Base-by-base conservation (phyloP, 2,888 invertebrate genomes). In the Tetropium fuscum region DNA sequence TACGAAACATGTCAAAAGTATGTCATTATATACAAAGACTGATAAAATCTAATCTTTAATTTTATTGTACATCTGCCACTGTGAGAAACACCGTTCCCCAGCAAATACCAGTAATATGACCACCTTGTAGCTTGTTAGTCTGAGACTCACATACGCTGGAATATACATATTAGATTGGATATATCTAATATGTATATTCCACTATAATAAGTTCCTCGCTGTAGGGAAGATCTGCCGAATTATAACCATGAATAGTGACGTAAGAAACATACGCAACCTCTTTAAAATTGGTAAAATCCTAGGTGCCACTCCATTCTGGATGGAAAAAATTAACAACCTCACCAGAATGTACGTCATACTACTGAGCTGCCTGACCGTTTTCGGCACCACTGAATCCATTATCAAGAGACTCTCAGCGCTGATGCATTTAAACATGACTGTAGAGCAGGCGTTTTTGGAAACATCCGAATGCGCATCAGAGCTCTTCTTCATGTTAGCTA, bases 381-480 rank as follows among this genome's bases (percentile, higher is more conserved):
- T 43, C 11, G 63, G 63, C 11, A 60, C 48, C 7, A 7, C 47
- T 19, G 44, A 38, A 30, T 64, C 63, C 1, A 13, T 60, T 7
- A 16, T 48, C 8, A 58, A 27, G 18, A 55, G 63, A 49, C 44
- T 16, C n/a, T 2, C 4, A n/a, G 38, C 51, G 1, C 18, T 51
- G 6, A 16, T 8, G 2, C 18, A 38, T 0, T 8, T 40, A 7
- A 8, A 40, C 6, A 44, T 44, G 60, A 41, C 20, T 53, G 22
- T 47, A 41, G 60, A 47, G 0, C 54, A 57, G 48, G 40, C 53
- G 7, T 57, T 53, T 27, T 34, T 59, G n/a, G 61, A 64, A 51
- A 27, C 32, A 10, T 27, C 43, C 5, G 59, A 59, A 38, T 45
- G 51, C 7, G 5, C 57, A 4, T 45, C 57, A 1, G 61, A 64